Percentiles rank a stretch among this genome's conserved stretches.
Conservation (phyloP, 2,797 vertebrate genomes). For the Parotocinclus haroldoi region DNA sequence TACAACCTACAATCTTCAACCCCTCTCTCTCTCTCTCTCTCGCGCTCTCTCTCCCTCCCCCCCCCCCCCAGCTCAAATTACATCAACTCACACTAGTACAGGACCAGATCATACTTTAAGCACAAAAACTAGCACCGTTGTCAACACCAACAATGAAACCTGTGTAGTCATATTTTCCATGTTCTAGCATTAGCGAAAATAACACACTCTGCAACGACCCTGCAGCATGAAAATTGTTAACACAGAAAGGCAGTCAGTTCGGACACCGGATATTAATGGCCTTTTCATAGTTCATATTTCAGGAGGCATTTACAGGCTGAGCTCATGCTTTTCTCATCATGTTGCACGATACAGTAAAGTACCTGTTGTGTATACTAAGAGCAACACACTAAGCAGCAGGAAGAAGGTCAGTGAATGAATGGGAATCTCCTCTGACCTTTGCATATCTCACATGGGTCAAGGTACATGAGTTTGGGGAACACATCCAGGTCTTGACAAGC, state of each 20-base stretch:
- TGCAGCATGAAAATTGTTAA: conserved; percentile 9
- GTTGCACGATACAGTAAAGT: conserved; percentile 14
- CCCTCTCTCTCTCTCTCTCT: background rate
- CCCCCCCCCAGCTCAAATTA: conserved; percentile 31
- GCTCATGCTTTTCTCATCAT: conserved; percentile 11
- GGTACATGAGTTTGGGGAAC: conserved; percentile 17
- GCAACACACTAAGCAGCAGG: conserved; percentile 13
- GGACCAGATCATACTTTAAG: background rate
- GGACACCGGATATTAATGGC: conserved; percentile 13
- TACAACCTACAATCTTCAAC: conserved; percentile 45
- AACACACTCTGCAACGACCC: background rate
- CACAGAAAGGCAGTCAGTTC: conserved; percentile 11
- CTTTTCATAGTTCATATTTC: conserved; percentile 38
- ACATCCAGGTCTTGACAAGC: conserved; percentile 28
- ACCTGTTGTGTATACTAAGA: background rate
- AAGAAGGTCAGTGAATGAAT: conserved; percentile 18
- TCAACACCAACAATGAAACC: conserved; percentile 2
- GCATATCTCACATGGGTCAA: conserved; percentile 32
- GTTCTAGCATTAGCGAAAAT: background rate
- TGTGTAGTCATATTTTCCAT: background rate
- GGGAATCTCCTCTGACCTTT: conserved; percentile 32
- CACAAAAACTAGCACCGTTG: background rate
- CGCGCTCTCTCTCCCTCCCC: background rate
- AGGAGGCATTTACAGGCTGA: conserved; percentile 18
- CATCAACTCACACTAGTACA: conserved; percentile 18